Conservation (phyloP, 1,140 invertebrate genomes). For the Drosophila ogumai region DNA sequence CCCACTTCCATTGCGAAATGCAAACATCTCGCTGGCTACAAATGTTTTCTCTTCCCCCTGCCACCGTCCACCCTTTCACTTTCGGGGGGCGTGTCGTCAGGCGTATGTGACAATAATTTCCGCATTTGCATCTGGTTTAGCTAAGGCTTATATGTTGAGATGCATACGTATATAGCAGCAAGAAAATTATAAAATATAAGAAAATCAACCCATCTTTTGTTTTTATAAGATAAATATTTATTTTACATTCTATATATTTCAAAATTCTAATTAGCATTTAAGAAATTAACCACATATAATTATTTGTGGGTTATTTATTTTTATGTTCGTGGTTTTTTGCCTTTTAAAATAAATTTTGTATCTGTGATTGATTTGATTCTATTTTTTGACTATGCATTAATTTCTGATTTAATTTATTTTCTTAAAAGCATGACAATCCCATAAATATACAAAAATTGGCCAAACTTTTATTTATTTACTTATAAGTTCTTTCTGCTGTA, state of each 20-base stretch:
- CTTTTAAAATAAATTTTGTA: background rate
- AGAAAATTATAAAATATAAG: background rate
- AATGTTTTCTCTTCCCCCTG: conserved; percentile 8
- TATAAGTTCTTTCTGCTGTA: background rate
- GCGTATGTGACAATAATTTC: conserved; percentile 39
- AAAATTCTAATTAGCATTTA: background rate
- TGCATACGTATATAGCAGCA: too few relatives aligned
- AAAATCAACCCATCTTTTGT: too few relatives aligned
- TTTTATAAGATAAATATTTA: too few relatives aligned
- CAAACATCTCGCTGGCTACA: conserved; percentile 38
- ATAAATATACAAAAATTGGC: too few relatives aligned
- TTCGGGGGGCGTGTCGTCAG: conserved; percentile 21
- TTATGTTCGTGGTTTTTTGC: too few relatives aligned
- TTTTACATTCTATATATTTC: background rate
- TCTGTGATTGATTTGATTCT: too few relatives aligned
- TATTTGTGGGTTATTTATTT: too few relatives aligned
- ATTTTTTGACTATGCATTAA: too few relatives aligned
- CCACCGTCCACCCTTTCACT: background rate
- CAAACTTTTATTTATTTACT: background rate
- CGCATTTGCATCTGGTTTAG: background rate
- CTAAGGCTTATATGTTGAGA: background rate
- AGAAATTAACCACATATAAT: too few relatives aligned
- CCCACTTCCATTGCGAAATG: conserved; percentile 29
- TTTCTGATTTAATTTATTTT: too few relatives aligned
- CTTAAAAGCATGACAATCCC: too few relatives aligned